Percentiles rank a stretch among this genome's conserved stretches.
Conservation (phyloP, 2,113 vertebrate species). For the Carollia perspicillata region DNA sequence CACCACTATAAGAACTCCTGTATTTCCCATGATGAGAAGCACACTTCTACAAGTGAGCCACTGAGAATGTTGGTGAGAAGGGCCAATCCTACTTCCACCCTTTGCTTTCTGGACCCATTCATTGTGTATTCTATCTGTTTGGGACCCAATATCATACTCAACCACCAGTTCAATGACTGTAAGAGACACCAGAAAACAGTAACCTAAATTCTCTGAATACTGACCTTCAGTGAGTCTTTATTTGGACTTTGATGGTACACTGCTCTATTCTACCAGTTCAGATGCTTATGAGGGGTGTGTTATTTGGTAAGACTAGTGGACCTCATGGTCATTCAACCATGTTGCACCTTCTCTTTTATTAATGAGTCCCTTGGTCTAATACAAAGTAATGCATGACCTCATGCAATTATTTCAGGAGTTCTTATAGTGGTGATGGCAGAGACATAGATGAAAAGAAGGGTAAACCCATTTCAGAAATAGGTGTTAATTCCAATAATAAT, state of each 20-base stretch:
- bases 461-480: too few species aligned
- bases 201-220: not conserved
- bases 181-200: not conserved
- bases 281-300: not conserved
- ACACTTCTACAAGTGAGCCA: not conserved
- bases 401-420: too few species aligned
- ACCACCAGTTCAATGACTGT: not conserved
- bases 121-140: not conserved
- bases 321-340: not conserved
- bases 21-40: not conserved
- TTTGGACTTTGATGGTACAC: not conserved
- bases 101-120: not conserved
- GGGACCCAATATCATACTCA: not conserved
- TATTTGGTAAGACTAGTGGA: not conserved
- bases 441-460: too few species aligned
- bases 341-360: not conserved
- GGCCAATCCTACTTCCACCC: rapidly evolving
- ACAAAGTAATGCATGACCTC: too few species aligned
- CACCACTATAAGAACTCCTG: too few species aligned
- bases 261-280: not conserved
- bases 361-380: too few species aligned
- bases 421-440: too few species aligned
- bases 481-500: too few species aligned
- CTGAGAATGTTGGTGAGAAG: not conserved
- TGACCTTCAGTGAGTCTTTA: not conserved